Percentiles rank a stretch among this genome's conserved stretches.
Evolutionary conservation across 2,797 vertebrate genomes (phyloP).

Genomic region (Staurois parvus): DNA sequence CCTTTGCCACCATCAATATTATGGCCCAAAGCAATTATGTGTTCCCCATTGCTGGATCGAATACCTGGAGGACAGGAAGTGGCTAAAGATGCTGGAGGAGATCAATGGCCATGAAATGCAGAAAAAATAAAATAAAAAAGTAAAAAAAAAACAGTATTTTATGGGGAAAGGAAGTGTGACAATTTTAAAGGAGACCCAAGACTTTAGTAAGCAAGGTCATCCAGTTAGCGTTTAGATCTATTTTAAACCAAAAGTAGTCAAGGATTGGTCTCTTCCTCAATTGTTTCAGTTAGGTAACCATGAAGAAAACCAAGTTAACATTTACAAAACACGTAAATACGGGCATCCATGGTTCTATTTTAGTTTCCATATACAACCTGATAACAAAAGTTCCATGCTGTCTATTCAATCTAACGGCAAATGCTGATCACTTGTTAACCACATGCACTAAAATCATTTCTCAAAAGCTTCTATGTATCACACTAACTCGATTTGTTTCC

Average conservation of each 20-base stretch:
- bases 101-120: no score
- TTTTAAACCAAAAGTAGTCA: not conserved
- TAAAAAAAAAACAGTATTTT: no score
- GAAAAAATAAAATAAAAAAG: no score
- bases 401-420: not conserved
- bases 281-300: not conserved
- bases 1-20: no score
- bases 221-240: not conserved
- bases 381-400: not conserved
- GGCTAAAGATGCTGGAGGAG: no score
- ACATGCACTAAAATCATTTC: not conserved
- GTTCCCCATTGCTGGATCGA: no score
- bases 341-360: not conserved
- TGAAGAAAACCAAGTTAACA: not conserved
- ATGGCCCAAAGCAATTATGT: no score
- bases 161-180: no score
- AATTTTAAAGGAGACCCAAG: no score
- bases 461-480: not conserved
- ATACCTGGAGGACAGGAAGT: no score
- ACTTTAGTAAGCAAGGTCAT: no score
- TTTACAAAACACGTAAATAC: not conserved
- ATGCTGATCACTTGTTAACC: not conserved
- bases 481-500: not conserved
- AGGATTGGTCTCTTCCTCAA: not conserved
- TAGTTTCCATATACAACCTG: not conserved